These are phyloP conservation scores for Hystrix cristata DNA, from an alignment of 2,113 vertebrate genomes.

Conservation along the genomic window DNA sequence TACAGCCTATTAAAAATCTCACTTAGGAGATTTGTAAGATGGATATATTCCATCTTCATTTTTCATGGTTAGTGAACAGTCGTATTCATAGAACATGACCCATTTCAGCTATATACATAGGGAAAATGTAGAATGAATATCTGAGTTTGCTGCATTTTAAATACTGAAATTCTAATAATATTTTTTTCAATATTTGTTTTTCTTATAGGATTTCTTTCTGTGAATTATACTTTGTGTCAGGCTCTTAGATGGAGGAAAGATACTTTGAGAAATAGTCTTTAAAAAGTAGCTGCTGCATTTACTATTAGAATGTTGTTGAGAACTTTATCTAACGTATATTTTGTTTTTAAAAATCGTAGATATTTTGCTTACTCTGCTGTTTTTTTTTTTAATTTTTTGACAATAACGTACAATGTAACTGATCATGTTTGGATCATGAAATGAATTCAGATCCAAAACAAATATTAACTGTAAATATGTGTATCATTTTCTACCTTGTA, in stretches of 20 bases:
- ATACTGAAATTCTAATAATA: neutral
- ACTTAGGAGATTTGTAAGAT: neutral
- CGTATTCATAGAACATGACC: slow-evolving; percentile 3
- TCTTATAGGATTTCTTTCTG: neutral
- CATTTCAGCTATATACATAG: neutral
- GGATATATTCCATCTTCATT: neutral
- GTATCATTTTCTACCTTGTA: neutral
- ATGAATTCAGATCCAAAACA: slow-evolving; percentile 42
- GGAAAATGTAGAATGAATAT: neutral
- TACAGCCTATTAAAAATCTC: neutral
- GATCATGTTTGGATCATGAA: neutral
- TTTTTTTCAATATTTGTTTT: neutral
- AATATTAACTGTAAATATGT: neutral
- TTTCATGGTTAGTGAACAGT: neutral
- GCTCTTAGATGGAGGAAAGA: neutral
- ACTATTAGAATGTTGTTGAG: neutral
- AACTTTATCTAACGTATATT: neutral
- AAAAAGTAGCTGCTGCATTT: slow-evolving; percentile 16
- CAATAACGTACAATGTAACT: neutral
- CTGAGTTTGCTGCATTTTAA: slow-evolving; percentile 35
- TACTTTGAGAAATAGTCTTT: slow-evolving; percentile 44
- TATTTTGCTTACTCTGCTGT: slow-evolving; percentile 25
- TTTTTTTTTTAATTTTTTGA: slow-evolving; percentile 7
- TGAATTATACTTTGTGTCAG: slow-evolving; percentile 1
- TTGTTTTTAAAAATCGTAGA: neutral